These are phyloP conservation scores for Mystacides longicornis DNA, from an alignment of 2,888 invertebrate species.

Conservation along the genomic window DNA sequence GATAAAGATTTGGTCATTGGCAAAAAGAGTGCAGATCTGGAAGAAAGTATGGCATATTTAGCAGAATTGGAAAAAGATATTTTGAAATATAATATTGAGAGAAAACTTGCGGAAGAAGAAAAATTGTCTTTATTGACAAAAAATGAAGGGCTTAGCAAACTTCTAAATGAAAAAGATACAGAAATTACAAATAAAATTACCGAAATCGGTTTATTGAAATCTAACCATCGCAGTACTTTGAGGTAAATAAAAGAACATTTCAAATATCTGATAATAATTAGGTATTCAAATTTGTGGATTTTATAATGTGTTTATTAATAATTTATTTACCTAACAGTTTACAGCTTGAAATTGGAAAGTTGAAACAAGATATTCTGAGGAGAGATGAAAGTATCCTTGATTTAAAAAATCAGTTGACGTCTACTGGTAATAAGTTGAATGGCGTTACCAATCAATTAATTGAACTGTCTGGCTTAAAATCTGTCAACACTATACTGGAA, in stretches of 20 bases:
- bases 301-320: too few relatives aligned
- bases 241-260: conserved; percentile 4
- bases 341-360: conserved; percentile 9
- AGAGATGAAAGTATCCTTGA: conserved; percentile 4
- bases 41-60: conserved; percentile 35
- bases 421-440: neutral
- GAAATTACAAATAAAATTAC: conserved; percentile 29
- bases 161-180: conserved; percentile 27
- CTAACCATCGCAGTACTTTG: neutral
- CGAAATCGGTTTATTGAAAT: conserved; percentile 12
- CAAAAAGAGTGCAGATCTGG: conserved; percentile 35
- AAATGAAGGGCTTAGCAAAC: conserved; percentile 5
- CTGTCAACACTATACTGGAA: conserved; percentile 11
- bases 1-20: conserved; percentile 35
- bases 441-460: neutral
- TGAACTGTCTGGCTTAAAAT: conserved; percentile 1
- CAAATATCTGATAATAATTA: too few relatives aligned
- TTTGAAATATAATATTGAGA: conserved; percentile 28
- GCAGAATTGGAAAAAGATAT: conserved; percentile 30
- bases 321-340: too few relatives aligned
- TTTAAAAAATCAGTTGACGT: neutral
- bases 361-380: conserved; percentile 8
- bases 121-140: conserved; percentile 13
- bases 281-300: too few relatives aligned
- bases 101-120: conserved; percentile 33